Percentiles rank a stretch among this genome's conserved stretches.
Evolutionary conservation across 2,113 vertebrate genomes (phyloP).

Genomic region (Etheostoma spectabile): DNA sequence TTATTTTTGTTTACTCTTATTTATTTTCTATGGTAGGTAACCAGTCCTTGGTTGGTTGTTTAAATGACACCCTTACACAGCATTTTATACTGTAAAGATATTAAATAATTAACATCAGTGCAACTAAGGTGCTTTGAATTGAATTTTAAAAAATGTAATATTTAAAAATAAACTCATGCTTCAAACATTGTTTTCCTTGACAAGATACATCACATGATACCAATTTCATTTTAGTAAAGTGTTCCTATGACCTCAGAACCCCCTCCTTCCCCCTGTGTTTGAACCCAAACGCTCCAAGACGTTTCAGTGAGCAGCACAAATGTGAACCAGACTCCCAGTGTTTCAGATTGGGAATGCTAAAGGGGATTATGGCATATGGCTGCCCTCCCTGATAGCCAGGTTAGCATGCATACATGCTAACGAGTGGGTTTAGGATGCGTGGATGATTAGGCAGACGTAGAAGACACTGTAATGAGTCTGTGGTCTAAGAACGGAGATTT

Average conservation of each 20-base stretch:
- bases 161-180: background rate
- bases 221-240: background rate
- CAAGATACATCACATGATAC: background rate
- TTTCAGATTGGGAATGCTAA: slow-evolving; percentile 42
- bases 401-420: slow-evolving; percentile 68
- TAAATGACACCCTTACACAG: background rate
- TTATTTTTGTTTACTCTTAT: no score
- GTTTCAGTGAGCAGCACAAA: slow-evolving; percentile 43
- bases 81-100: slow-evolving; percentile 4
- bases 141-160: background rate
- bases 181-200: slow-evolving; percentile 14
- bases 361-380: slow-evolving; percentile 52
- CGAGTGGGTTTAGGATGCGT: slow-evolving; percentile 46
- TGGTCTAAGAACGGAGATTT: slow-evolving; percentile 27
- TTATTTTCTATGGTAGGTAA: no score
- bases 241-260: slow-evolving; percentile 5
- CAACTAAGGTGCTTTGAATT: no score
- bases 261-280: slow-evolving; percentile 5
- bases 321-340: slow-evolving; percentile 50
- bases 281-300: slow-evolving; percentile 33
- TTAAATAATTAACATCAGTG: background rate
- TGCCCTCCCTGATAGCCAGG: slow-evolving; percentile 44
- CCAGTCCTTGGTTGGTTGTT: background rate
- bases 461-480: slow-evolving; percentile 32
- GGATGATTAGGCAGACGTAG: slow-evolving; percentile 53